Conservation (phyloP, 1,140 invertebrate genomes). For the Ptiloglossa arizonensis region DNA sequence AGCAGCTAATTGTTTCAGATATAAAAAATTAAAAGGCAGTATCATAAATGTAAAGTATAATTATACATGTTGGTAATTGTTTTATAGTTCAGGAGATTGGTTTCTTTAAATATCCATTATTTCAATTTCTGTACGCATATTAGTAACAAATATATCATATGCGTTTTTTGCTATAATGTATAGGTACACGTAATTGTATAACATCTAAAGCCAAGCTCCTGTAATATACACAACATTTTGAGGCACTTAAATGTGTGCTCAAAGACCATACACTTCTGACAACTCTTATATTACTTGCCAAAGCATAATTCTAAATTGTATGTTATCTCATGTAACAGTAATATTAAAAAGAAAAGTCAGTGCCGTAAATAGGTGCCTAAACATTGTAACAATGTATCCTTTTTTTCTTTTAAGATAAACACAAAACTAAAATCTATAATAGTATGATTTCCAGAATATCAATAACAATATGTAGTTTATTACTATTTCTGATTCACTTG, state of each 20-base stretch:
- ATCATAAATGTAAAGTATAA: slow-evolving; percentile 78
- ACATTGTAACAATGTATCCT: slow-evolving; percentile 60
- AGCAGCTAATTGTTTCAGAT: slow-evolving; percentile 51
- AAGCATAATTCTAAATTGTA: slow-evolving; percentile 79
- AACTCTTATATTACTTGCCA: slow-evolving; percentile 76
- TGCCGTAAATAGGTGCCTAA: slow-evolving; percentile 71
- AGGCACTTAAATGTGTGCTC: slow-evolving; percentile 82
- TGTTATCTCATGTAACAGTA: slow-evolving; percentile 77
- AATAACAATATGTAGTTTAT: slow-evolving; percentile 54
- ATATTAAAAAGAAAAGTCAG: slow-evolving; percentile 74
- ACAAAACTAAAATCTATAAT: slow-evolving; percentile 41
- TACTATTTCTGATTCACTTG: slow-evolving; percentile 27
- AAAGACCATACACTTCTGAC: slow-evolving; percentile 77
- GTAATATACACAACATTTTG: slow-evolving; percentile 82
- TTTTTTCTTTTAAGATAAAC: slow-evolving; percentile 58
- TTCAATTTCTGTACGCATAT: slow-evolving; percentile 79
- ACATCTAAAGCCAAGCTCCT: slow-evolving; percentile 75
- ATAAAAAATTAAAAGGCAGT: slow-evolving; percentile 78
- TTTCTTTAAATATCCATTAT: slow-evolving; percentile 75
- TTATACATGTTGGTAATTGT: slow-evolving; percentile 77
- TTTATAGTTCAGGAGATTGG: slow-evolving; percentile 77
- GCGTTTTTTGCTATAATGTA: slow-evolving; percentile 78
- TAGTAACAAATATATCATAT: slow-evolving; percentile 82
- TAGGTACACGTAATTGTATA: slow-evolving; percentile 81
- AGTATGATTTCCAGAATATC: slow-evolving; percentile 75